Percentiles rank a stretch among this genome's conserved stretches.
Conservation (phyloP, 1,140 invertebrate species). For the Steinernema khuongi region DNA sequence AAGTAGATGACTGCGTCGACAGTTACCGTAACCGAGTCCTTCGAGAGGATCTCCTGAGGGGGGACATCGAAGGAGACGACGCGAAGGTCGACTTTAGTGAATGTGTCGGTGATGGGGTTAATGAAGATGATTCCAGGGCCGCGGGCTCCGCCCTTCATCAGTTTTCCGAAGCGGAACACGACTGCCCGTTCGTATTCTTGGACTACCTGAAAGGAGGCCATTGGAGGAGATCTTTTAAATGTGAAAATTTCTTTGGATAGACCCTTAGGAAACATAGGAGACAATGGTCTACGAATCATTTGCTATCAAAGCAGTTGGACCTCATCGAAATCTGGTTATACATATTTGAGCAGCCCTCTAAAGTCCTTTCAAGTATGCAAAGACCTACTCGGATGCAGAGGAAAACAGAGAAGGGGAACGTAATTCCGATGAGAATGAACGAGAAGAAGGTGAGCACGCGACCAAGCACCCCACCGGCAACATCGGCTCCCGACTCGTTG, state of each 20-base stretch:
- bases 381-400: conserved; percentile 85
- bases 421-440: conserved; percentile 74
- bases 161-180: conserved; percentile 64
- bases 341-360: background rate
- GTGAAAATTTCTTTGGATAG: background rate
- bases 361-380: background rate
- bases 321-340: no score
- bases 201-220: conserved; percentile 59
- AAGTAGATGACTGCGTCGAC: conserved; percentile 66
- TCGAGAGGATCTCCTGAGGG: conserved; percentile 63
- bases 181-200: conserved; percentile 65
- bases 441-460: conserved; percentile 68
- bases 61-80: conserved; percentile 66
- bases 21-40: conserved; percentile 65
- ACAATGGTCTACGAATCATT: conserved; percentile 11
- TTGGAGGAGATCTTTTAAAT: background rate
- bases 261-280: background rate
- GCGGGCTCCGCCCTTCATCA: conserved; percentile 64
- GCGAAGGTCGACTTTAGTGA: conserved; percentile 64
- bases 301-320: no score
- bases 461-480: conserved; percentile 52
- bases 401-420: conserved; percentile 78
- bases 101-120: conserved; percentile 65
- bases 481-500: background rate
- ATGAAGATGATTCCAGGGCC: conserved; percentile 60